Conservation (phyloP, 2,113 vertebrate genomes). For the Eurypyga helias region DNA sequence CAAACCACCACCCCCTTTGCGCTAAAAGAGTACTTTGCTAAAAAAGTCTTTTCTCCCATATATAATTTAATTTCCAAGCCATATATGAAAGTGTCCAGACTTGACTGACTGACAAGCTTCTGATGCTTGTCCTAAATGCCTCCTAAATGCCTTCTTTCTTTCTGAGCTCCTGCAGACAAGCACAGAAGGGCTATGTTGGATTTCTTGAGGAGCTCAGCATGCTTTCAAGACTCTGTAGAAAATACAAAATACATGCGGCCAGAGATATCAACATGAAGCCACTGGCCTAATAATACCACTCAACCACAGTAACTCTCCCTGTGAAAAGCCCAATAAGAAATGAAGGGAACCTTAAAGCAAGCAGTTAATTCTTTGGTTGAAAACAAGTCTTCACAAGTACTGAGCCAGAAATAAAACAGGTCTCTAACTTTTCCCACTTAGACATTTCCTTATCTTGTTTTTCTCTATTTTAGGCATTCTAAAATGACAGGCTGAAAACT, state of each 20-base stretch:
- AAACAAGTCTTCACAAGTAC: background rate
- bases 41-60: background rate
- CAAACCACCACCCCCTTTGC: background rate
- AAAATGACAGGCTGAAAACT: conserved; percentile 48
- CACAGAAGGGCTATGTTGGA: background rate
- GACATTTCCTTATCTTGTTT: conserved; percentile 19
- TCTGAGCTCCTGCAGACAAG: background rate
- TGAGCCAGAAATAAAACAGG: conserved; percentile 52
- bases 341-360: background rate
- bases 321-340: background rate
- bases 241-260: background rate
- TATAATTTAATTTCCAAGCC: background rate
- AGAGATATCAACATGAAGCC: background rate
- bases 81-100: background rate
- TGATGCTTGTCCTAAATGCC: background rate
- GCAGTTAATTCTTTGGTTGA: background rate
- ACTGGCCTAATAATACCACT: background rate
- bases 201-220: background rate
- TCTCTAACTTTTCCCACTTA: conserved; percentile 23
- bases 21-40: background rate
- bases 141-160: background rate
- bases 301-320: background rate
- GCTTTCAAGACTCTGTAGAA: background rate
- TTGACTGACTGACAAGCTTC: background rate
- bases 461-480: conserved; percentile 48